These are phyloP conservation scores for Illadopsis cleaveri DNA, from an alignment of 2,113 vertebrate species.

Conservation along the genomic window DNA sequence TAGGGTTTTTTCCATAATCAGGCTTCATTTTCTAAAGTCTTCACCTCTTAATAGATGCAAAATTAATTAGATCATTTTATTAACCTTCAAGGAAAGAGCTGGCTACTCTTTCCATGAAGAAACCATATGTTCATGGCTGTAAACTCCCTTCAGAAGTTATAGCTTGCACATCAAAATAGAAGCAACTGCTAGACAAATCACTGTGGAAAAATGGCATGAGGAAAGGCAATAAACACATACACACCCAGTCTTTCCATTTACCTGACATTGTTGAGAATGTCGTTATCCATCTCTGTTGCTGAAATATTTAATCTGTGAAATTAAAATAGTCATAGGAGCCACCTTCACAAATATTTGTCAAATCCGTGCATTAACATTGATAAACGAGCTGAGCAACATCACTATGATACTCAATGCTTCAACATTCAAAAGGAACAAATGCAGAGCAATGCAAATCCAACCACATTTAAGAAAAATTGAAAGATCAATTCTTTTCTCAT, in stretches of 20 bases:
- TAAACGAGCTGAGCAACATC: neutral
- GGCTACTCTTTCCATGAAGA: neutral
- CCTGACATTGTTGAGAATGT: neutral
- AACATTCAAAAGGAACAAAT: neutral
- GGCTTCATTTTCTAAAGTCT: neutral
- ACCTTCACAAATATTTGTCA: neutral
- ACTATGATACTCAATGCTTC: neutral
- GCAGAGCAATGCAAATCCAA: neutral
- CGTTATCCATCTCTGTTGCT: neutral
- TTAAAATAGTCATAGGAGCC: neutral
- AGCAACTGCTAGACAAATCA: neutral
- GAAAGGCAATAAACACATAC: neutral
- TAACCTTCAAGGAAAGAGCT: neutral
- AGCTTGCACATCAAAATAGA: neutral
- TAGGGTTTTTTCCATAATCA: neutral
- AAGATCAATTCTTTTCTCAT: neutral
- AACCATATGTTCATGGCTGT: neutral
- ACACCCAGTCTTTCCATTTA: neutral
- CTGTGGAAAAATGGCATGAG: neutral
- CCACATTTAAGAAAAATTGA: neutral
- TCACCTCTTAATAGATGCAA: neutral
- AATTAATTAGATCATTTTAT: neutral
- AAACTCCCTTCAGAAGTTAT: neutral
- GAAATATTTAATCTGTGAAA: neutral
- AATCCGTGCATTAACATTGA: rapidly evolving